Conservation (phyloP, 2,888 invertebrate genomes). For the Notodonta dromedarius region DNA sequence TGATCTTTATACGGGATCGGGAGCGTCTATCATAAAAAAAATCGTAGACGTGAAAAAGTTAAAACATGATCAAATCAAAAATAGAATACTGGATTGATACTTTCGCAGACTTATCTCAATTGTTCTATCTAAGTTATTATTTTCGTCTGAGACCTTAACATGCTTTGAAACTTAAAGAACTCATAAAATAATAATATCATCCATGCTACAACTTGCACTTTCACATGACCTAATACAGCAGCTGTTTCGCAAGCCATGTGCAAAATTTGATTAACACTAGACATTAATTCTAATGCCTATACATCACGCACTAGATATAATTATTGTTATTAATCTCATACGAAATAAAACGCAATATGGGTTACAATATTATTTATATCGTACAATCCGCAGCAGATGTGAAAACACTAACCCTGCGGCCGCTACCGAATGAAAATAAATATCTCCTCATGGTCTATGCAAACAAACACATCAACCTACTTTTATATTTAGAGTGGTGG, state of each 20-base stretch:
- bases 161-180: too few species aligned
- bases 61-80: too few species aligned
- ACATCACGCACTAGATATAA: slow-evolving; percentile 3
- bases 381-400: slow-evolving; percentile 48
- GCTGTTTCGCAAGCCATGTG: slow-evolving; percentile 48
- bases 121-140: too few species aligned
- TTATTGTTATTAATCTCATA: slow-evolving; percentile 27
- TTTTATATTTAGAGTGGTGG: slow-evolving; percentile 60
- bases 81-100: too few species aligned
- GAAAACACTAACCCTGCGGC: slow-evolving; percentile 49
- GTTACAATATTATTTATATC: slow-evolving; percentile 43
- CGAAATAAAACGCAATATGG: slow-evolving; percentile 37
- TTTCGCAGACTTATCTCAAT: too few species aligned
- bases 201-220: slow-evolving; percentile 47
- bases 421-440: slow-evolving; percentile 70
- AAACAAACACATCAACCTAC: slow-evolving; percentile 67
- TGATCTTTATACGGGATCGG: too few species aligned
- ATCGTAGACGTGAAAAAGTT: too few species aligned
- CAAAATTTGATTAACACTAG: slow-evolving; percentile 19
- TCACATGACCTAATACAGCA: slow-evolving; percentile 64
- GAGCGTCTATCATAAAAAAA: too few species aligned
- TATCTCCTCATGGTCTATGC: slow-evolving; percentile 64
- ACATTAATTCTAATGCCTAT: slow-evolving; percentile 17
- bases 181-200: not conserved
- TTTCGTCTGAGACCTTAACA: too few species aligned